Conservation (phyloP, 2,113 vertebrate species). For the Heterotilapia buettikoferi region DNA sequence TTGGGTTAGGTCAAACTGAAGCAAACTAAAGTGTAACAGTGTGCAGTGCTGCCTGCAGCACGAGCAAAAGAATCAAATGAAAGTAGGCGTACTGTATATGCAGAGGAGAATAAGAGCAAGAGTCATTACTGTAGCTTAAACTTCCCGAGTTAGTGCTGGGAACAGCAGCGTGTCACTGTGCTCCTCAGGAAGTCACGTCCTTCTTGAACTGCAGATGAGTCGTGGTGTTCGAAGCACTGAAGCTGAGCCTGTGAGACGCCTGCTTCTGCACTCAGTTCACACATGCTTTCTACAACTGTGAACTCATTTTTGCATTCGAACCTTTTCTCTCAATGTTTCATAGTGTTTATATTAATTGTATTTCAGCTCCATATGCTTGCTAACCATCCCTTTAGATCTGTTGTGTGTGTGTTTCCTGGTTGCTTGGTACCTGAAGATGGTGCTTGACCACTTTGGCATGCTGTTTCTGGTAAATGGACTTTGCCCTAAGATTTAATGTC, state of each 20-base stretch:
- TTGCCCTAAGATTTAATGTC: fast-evolving
- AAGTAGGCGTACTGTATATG: background rate
- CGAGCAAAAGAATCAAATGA: background rate
- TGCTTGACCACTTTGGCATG: background rate
- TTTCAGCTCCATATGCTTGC: background rate
- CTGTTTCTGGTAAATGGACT: background rate
- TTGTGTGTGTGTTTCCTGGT: background rate
- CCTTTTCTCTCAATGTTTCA: background rate
- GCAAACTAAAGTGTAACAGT: background rate
- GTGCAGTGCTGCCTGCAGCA: background rate
- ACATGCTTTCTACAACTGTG: background rate
- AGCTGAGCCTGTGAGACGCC: background rate
- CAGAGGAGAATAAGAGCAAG: background rate
- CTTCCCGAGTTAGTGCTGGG: fast-evolving
- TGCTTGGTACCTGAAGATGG: background rate
- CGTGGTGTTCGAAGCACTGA: background rate
- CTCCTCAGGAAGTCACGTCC: background rate
- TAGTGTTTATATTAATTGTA: background rate
- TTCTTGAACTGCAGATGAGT: background rate
- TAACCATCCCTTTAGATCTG: fast-evolving
- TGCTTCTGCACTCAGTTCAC: background rate
- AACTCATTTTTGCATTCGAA: background rate
- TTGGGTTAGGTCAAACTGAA: background rate
- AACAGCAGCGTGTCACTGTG: background rate
- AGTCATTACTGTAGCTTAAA: background rate